phyloP scores from a whole-genome alignment of 1,140 invertebrate genomes.

The Neelides sp. region DNA sequence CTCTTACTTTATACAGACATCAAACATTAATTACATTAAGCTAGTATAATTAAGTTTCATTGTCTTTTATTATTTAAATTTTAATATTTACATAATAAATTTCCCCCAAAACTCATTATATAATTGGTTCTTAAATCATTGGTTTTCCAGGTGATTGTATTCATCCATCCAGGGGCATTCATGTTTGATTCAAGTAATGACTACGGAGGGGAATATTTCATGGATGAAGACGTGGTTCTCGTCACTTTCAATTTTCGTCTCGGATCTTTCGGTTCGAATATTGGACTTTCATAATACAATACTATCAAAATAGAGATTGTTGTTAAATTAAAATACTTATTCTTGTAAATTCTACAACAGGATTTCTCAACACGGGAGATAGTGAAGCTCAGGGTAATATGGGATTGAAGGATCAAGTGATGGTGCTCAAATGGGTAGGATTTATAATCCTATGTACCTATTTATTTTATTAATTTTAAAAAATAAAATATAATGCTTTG shows the following conservation, averaged over 20 bases:
- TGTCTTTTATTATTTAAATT: neutral
- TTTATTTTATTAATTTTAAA: too few species aligned
- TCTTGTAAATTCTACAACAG: neutral
- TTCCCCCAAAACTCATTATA: neutral
- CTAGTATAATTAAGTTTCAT: too few species aligned
- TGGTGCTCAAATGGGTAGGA: slow-evolving; percentile 14
- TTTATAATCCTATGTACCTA: too few species aligned
- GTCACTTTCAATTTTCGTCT: slow-evolving; percentile 20
- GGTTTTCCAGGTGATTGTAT: slow-evolving; percentile 23
- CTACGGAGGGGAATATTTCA: slow-evolving; percentile 14
- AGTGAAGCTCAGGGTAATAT: slow-evolving; percentile 10
- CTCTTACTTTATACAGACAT: too few species aligned
- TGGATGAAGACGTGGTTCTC: slow-evolving; percentile 22
- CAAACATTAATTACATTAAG: too few species aligned
- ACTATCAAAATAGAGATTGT: neutral
- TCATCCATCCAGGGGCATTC: slow-evolving; percentile 18
- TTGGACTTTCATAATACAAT: neutral
- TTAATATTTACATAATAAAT: neutral
- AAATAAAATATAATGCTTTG: too few species aligned
- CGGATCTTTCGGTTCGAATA: slow-evolving; percentile 18
- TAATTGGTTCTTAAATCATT: too few species aligned
- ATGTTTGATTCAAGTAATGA: slow-evolving; percentile 12
- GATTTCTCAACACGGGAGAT: slow-evolving; percentile 16
- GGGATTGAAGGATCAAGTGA: slow-evolving; percentile 18
- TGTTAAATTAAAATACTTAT: neutral